These are phyloP conservation scores for Catharus fuscescens DNA, from an alignment of 2,113 vertebrate species.

Conservation along the genomic window DNA sequence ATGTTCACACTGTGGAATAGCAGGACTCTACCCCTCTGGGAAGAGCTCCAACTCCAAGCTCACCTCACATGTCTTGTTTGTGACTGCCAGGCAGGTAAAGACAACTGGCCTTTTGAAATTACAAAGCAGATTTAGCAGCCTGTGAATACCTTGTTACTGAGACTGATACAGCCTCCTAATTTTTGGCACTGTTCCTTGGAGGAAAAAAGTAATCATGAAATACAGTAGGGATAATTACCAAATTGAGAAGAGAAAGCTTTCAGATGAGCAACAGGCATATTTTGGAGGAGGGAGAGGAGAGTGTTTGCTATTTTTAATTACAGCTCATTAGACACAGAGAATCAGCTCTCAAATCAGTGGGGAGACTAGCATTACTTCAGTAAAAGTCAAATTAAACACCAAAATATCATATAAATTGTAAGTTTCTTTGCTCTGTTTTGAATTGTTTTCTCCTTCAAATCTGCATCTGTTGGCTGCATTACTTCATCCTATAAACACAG, in stretches of 20 bases:
- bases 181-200: slow-evolving; percentile 28
- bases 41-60: background rate
- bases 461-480: background rate
- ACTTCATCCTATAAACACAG: background rate
- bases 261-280: background rate
- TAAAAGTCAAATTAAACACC: slow-evolving; percentile 8
- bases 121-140: background rate
- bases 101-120: background rate
- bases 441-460: slow-evolving; percentile 5
- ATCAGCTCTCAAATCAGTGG: background rate
- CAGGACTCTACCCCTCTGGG: background rate
- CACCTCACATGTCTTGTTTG: background rate
- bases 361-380: slow-evolving; percentile 7
- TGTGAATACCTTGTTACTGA: background rate
- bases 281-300: background rate
- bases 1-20: background rate
- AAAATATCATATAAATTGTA: background rate
- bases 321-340: slow-evolving; percentile 10
- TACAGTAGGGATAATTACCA: slow-evolving; percentile 24
- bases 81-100: background rate
- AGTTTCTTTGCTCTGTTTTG: background rate
- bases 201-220: background rate
- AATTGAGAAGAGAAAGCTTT: background rate
- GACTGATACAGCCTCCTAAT: background rate
- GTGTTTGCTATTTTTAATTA: slow-evolving; percentile 29